Percentiles rank a stretch among this genome's conserved stretches.
phyloP scores from a whole-genome alignment of 2,888 invertebrate species.

The Bursaphelenchus okinawaensis region DNA sequence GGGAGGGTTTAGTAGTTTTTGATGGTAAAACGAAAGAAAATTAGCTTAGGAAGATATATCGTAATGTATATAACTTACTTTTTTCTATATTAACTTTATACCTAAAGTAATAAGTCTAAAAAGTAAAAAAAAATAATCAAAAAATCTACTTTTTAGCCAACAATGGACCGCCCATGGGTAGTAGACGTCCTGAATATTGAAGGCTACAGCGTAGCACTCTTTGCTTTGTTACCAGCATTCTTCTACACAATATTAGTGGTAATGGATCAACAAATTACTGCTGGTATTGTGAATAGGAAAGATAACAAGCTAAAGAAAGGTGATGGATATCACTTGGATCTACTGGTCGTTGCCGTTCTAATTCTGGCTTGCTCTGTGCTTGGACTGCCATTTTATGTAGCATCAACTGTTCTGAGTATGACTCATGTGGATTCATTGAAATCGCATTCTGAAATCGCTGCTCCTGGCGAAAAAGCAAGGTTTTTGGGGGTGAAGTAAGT shows the following conservation, averaged over 20 bases:
- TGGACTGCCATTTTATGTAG: constrained; percentile 92
- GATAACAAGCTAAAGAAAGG: constrained; percentile 69
- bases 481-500: constrained; percentile 54
- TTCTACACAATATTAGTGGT: constrained; percentile 61
- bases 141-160: constrained; percentile 29
- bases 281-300: constrained; percentile 62
- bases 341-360: constrained; percentile 77
- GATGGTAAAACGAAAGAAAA: neutral
- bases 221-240: constrained; percentile 59
- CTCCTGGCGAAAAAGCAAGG: constrained; percentile 88
- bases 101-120: neutral
- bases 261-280: constrained; percentile 63
- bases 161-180: constrained; percentile 36
- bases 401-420: constrained; percentile 77
- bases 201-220: constrained; percentile 43
- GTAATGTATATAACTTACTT: too few species aligned
- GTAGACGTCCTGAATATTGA: constrained; percentile 33
- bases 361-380: constrained; percentile 75
- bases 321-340: constrained; percentile 88
- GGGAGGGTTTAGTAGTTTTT: neutral
- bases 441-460: constrained; percentile 74
- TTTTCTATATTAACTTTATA: neutral
- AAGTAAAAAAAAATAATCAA: neutral
- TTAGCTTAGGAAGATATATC: too few species aligned
- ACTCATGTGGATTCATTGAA: constrained; percentile 88